These are phyloP conservation scores for Bradypodion pumilum DNA, from an alignment of 2,797 vertebrate species.

Conservation along the genomic window DNA sequence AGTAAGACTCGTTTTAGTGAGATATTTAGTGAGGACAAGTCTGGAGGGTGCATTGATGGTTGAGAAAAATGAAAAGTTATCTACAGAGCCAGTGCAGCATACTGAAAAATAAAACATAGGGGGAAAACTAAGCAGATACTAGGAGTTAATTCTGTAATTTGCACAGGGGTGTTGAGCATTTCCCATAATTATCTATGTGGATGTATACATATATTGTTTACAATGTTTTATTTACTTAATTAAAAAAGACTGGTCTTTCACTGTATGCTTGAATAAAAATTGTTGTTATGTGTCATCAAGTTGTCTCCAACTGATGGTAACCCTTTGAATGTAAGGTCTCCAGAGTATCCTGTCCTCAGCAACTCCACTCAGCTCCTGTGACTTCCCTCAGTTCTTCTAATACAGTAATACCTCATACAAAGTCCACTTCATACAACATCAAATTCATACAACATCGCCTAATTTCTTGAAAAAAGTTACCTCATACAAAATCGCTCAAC, in stretches of 20 bases:
- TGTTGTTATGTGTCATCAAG: too few relatives aligned
- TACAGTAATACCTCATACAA: too few relatives aligned
- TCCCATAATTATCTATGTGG: neutral
- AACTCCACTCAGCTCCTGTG: too few relatives aligned
- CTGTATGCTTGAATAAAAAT: neutral
- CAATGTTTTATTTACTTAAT: neutral
- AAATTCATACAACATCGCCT: too few relatives aligned
- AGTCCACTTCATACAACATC: too few relatives aligned
- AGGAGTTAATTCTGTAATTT: neutral
- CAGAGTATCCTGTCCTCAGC: too few relatives aligned
- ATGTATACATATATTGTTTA: neutral
- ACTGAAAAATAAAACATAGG: neutral
- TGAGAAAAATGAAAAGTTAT: neutral
- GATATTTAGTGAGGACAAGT: neutral
- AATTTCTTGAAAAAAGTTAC: too few relatives aligned
- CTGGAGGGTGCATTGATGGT: neutral
- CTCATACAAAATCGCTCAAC: too few relatives aligned
- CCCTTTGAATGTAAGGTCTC: too few relatives aligned
- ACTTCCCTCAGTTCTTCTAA: too few relatives aligned
- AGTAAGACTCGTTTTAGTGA: neutral
- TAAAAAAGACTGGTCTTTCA: neutral
- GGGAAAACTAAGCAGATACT: neutral
- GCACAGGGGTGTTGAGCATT: constrained; percentile 6
- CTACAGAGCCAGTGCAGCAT: constrained; percentile 1
- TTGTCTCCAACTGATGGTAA: too few relatives aligned